phyloP scores from a whole-genome alignment of 2,797 vertebrate genomes.

The Enteromius mattozi region DNA sequence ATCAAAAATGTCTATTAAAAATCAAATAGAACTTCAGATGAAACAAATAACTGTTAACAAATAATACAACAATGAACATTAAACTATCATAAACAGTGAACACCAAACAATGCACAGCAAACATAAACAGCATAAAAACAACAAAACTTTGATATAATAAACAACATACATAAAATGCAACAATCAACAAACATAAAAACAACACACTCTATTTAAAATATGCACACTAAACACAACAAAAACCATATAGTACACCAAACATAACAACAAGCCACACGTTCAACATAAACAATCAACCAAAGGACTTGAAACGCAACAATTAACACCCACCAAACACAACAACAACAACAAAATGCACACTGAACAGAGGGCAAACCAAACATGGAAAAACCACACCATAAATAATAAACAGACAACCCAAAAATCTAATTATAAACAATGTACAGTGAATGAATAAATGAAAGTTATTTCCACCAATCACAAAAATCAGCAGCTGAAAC shows the following conservation, averaged over 20 bases:
- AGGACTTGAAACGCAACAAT: not conserved
- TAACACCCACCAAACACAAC: not conserved
- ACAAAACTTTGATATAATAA: not conserved
- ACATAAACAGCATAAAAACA: not conserved
- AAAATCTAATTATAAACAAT: not conserved
- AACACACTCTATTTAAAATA: not conserved
- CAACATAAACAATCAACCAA: not conserved
- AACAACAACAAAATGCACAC: not conserved
- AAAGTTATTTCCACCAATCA: not conserved
- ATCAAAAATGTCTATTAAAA: not conserved
- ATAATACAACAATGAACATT: not conserved
- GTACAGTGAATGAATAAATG: not conserved
- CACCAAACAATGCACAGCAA: not conserved
- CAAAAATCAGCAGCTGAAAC: not conserved
- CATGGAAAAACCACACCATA: not conserved
- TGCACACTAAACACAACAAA: not conserved
- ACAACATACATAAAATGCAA: not conserved
- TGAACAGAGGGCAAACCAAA: not conserved
- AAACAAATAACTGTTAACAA: not conserved
- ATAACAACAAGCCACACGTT: not conserved
- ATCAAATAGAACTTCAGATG: not conserved
- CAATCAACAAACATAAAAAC: not conserved
- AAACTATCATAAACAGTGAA: not conserved
- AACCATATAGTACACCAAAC: not conserved
- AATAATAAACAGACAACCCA: not conserved